Conservation (phyloP, 2,113 vertebrate genomes). For the Solea solea region DNA sequence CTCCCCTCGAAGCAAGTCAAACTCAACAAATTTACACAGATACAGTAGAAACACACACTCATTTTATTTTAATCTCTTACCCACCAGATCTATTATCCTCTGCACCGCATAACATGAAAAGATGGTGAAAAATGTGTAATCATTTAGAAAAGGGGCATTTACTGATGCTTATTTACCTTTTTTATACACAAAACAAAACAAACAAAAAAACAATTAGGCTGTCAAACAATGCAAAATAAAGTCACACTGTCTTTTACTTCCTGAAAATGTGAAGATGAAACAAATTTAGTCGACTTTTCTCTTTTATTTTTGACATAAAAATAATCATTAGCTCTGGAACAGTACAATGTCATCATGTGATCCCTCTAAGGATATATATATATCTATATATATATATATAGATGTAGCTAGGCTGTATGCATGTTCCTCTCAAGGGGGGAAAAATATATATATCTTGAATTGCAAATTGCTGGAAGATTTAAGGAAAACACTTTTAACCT, state of each 20-base stretch:
- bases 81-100: constrained; percentile 7
- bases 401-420: constrained; percentile 17
- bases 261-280: constrained; percentile 77
- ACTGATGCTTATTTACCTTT: constrained; percentile 4
- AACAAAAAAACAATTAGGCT: neutral
- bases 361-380: constrained; percentile 38
- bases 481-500: constrained; percentile 40
- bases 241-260: constrained; percentile 11
- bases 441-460: constrained; percentile 7
- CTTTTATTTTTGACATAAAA: constrained; percentile 45
- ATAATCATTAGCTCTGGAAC: constrained; percentile 38
- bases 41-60: constrained; percentile 56
- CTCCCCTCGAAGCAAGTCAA: constrained; percentile 78
- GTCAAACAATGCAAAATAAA: constrained; percentile 32
- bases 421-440: neutral
- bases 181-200: constrained; percentile 13
- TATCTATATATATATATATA: neutral
- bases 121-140: constrained; percentile 1
- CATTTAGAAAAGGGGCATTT: constrained; percentile 13
- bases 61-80: constrained; percentile 31
- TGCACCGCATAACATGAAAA: constrained; percentile 15
- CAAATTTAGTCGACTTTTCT: constrained; percentile 20
- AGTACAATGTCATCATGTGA: constrained; percentile 58
- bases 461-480: constrained; percentile 48
- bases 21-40: constrained; percentile 64